A percentile compares a stretch with the other conserved stretches of the same genome.
These are phyloP conservation scores for Tupaia chinensis DNA, from an alignment of 2,113 vertebrate species.

Conservation along the genomic window DNA sequence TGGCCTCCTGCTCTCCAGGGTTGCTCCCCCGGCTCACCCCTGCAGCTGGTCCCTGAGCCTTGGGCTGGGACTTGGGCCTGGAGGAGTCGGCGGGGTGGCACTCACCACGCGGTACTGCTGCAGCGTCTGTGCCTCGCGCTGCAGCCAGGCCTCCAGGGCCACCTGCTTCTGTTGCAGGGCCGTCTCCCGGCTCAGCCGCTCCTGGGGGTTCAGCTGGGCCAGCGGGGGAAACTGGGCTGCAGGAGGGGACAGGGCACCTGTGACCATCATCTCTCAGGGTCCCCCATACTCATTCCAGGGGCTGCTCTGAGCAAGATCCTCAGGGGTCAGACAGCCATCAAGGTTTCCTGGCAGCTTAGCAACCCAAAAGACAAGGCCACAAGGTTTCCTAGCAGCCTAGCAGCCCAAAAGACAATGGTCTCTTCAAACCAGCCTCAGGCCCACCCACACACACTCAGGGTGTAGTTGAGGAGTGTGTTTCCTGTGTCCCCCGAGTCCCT, in stretches of 20 bases:
- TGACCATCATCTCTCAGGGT: neutral
- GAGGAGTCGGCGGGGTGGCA: neutral
- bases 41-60: accelerated
- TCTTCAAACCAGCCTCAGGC: neutral
- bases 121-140: slow-evolving; percentile 78
- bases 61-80: accelerated
- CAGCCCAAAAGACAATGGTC: neutral
- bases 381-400: accelerated
- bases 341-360: neutral
- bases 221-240: slow-evolving; percentile 95
- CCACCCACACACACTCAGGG: too few species aligned
- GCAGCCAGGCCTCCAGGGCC: slow-evolving; percentile 75
- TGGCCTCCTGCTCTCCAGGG: neutral
- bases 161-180: slow-evolving; percentile 85
- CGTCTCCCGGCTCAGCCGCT: slow-evolving; percentile 92
- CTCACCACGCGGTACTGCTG: slow-evolving; percentile 98
- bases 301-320: neutral
- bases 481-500: accelerated
- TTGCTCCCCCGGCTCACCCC: neutral
- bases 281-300: too few species aligned
- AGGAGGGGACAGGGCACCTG: slow-evolving; percentile 3
- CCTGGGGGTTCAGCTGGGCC: slow-evolving; percentile 94
- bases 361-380: neutral
- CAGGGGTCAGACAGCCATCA: neutral
- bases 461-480: neutral